These are phyloP conservation scores for Biston stratarius DNA, from an alignment of 2,888 invertebrate species.

Conservation along the genomic window DNA sequence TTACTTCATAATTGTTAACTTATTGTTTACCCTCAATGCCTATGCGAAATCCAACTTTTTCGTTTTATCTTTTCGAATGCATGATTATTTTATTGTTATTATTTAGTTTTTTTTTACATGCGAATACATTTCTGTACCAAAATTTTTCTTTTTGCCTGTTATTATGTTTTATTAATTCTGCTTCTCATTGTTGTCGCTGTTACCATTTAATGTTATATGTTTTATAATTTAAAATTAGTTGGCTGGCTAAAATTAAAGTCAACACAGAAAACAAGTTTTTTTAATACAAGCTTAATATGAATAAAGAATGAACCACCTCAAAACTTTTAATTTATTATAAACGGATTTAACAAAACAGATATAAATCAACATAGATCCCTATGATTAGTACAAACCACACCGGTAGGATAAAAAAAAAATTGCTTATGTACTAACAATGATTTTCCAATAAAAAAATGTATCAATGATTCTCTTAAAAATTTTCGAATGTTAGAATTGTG, in stretches of 20 bases:
- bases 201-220: not conserved
- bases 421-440: no score
- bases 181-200: not conserved
- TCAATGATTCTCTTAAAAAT: no score
- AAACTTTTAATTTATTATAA: no score
- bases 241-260: not conserved
- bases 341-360: no score
- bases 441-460: not conserved
- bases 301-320: no score
- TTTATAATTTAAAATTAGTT: not conserved
- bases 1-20: not conserved
- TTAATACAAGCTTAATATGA: no score
- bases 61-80: not conserved
- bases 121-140: not conserved
- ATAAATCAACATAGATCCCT: no score
- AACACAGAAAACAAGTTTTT: not conserved
- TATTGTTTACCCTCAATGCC: not conserved
- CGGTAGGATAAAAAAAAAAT: not conserved
- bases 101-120: not conserved
- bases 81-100: not conserved
- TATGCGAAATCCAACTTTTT: conserved; percentile 5
- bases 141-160: not conserved
- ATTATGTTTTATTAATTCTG: not conserved
- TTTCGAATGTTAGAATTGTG: no score
- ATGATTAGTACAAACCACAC: no score